These are phyloP conservation scores for Diploscapter pachys DNA, from an alignment of 1,140 invertebrate species.

Conservation along the genomic window DNA sequence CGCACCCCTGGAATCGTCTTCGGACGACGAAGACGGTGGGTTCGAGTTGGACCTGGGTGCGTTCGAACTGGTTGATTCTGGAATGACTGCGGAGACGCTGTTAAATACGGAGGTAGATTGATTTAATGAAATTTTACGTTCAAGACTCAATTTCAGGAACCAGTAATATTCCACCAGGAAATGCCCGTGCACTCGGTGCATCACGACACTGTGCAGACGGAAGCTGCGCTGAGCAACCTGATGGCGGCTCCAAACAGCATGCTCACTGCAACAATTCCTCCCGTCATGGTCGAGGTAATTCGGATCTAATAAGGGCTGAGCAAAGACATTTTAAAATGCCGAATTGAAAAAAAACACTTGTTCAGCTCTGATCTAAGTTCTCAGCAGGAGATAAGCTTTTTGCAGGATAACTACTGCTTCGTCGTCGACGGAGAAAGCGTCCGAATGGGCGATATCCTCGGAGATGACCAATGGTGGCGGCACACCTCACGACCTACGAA, in stretches of 20 bases:
- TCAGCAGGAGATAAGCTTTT: not conserved
- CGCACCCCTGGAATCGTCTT: conserved; percentile 24
- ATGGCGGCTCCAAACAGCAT: conserved; percentile 56
- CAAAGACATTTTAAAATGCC: too few relatives aligned
- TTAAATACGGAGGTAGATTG: conserved; percentile 55
- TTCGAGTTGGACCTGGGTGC: conserved; percentile 57
- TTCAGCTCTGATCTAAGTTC: not conserved
- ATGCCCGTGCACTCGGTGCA: conserved; percentile 58
- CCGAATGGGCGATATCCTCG: conserved; percentile 55
- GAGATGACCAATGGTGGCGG: conserved; percentile 58
- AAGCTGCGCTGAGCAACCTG: conserved; percentile 57
- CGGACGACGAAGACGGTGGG: conserved; percentile 31
- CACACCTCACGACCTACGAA: conserved; percentile 57
- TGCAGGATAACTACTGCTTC: conserved; percentile 55
- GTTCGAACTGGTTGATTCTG: conserved; percentile 56
- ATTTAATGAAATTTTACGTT: conserved; percentile 14
- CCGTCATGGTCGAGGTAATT: conserved; percentile 49
- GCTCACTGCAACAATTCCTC: conserved; percentile 48
- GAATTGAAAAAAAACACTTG: too few relatives aligned
- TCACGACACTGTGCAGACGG: conserved; percentile 58
- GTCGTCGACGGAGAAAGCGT: conserved; percentile 54
- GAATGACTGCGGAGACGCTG: conserved; percentile 51
- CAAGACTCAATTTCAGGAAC: not conserved
- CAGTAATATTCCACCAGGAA: conserved; percentile 49
- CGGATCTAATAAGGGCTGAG: not conserved